Percentiles rank a stretch among this genome's conserved stretches.
These are phyloP conservation scores for Micrasema longulum DNA, from an alignment of 1,140 invertebrate genomes.

Conservation along the genomic window DNA sequence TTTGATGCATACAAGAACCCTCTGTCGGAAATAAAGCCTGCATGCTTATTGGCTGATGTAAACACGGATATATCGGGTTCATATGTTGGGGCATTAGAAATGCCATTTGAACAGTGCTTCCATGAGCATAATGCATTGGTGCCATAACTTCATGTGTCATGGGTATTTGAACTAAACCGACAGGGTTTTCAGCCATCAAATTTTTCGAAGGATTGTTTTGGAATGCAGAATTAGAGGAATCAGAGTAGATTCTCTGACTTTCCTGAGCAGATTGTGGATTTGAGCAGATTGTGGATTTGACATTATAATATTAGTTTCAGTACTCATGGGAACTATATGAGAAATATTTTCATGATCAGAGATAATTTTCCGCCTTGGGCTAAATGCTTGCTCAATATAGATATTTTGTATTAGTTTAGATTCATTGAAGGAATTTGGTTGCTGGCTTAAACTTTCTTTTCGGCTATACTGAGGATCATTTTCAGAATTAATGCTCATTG, in stretches of 20 bases:
- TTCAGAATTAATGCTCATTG: slow-evolving; percentile 60
- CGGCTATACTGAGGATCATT: slow-evolving; percentile 50
- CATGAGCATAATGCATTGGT: slow-evolving; percentile 56
- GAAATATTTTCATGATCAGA: slow-evolving; percentile 35
- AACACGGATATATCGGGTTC: slow-evolving; percentile 61
- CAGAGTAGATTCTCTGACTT: slow-evolving; percentile 38
- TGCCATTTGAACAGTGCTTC: slow-evolving; percentile 68
- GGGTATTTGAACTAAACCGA: slow-evolving; percentile 65
- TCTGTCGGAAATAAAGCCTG: slow-evolving; percentile 52
- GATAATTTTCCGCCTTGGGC: slow-evolving; percentile 45
- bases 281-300: slow-evolving; percentile 50
- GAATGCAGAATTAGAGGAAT: neutral
- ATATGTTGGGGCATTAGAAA: slow-evolving; percentile 68
- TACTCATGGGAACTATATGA: slow-evolving; percentile 5
- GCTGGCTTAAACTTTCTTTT: slow-evolving; percentile 27
- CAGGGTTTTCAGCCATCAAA: slow-evolving; percentile 55
- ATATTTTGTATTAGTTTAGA: slow-evolving; percentile 51
- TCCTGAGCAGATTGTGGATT: slow-evolving; percentile 32
- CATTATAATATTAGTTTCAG: slow-evolving; percentile 48
- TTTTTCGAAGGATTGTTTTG: slow-evolving; percentile 39
- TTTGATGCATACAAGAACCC: slow-evolving; percentile 30
- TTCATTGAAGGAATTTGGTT: slow-evolving; percentile 47
- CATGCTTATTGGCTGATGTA: slow-evolving; percentile 54
- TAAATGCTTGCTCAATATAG: slow-evolving; percentile 51
- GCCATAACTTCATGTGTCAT: slow-evolving; percentile 60